These are phyloP conservation scores for Aradus depressus DNA, from an alignment of 2,888 invertebrate species.

Conservation along the genomic window DNA sequence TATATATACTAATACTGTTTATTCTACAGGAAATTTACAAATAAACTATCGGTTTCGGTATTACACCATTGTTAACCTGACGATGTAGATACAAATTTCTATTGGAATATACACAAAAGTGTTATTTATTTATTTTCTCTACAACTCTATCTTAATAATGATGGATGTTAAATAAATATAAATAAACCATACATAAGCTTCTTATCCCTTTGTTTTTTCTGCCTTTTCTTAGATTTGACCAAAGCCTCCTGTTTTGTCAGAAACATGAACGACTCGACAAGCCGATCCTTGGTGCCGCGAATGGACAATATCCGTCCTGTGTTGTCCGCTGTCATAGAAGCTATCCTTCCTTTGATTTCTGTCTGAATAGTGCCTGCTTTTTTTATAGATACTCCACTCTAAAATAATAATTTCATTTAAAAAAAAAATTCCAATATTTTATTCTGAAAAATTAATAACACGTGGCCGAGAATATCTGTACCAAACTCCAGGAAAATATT, in stretches of 20 bases:
- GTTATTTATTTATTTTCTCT: too few species aligned
- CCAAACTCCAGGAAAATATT: too few species aligned
- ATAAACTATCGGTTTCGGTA: too few species aligned
- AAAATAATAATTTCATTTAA: neutral
- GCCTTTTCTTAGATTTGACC: slow-evolving; percentile 57
- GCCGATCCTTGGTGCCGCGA: slow-evolving; percentile 69
- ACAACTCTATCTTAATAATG: too few species aligned
- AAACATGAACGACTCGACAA: slow-evolving; percentile 73
- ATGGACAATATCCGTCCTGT: slow-evolving; percentile 64
- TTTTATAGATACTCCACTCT: slow-evolving; percentile 59
- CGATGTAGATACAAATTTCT: too few species aligned
- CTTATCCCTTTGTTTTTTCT: slow-evolving; percentile 61
- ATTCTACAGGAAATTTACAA: too few species aligned
- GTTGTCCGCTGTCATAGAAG: slow-evolving; percentile 58
- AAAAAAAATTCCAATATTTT: neutral
- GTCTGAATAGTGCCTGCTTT: slow-evolving; percentile 72
- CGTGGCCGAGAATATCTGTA: too few species aligned
- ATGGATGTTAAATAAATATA: neutral
- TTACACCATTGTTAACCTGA: too few species aligned
- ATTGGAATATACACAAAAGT: too few species aligned
- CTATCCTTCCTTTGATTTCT: slow-evolving; percentile 65
- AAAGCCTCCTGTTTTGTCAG: slow-evolving; percentile 63
- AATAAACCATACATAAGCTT: slow-evolving; percentile 31
- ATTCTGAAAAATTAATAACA: neutral
- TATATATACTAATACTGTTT: too few species aligned